These are phyloP conservation scores for Misgurnus anguillicaudatus DNA, from an alignment of 2,113 vertebrate genomes.

Conservation along the genomic window DNA sequence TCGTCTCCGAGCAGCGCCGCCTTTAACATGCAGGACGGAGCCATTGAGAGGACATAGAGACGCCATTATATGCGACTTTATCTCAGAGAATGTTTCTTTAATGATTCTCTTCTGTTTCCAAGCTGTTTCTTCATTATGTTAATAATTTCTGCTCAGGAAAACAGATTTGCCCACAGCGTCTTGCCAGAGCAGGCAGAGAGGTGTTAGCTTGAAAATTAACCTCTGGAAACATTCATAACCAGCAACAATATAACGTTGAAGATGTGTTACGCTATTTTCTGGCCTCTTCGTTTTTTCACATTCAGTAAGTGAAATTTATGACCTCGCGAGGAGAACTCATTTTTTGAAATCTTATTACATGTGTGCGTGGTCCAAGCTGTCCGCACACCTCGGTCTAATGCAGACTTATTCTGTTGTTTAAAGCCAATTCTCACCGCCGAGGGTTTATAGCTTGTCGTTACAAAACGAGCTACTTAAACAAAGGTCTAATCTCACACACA, in stretches of 20 bases:
- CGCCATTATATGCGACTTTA: constrained; percentile 19
- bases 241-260: not conserved
- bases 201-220: constrained; percentile 6
- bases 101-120: constrained; percentile 20
- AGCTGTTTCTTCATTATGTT: constrained; percentile 24
- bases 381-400: not conserved
- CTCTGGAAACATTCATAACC: not conserved
- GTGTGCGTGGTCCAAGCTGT: constrained; percentile 10
- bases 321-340: not conserved
- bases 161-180: not conserved
- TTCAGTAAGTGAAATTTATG: not conserved
- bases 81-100: constrained; percentile 16
- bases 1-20: constrained; percentile 33
- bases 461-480: constrained; percentile 1
- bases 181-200: not conserved
- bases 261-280: not conserved
- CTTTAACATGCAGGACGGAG: constrained; percentile 39
- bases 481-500: constrained; percentile 20
- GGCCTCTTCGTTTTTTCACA: not conserved
- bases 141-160: constrained; percentile 18
- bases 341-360: constrained; percentile 12
- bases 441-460: not conserved
- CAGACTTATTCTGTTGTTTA: constrained; percentile 4
- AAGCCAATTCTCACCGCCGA: constrained; percentile 4
- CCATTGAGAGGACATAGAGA: constrained; percentile 22